phyloP scores from a whole-genome alignment of 2,888 invertebrate species.

The Ophion costatus region DNA sequence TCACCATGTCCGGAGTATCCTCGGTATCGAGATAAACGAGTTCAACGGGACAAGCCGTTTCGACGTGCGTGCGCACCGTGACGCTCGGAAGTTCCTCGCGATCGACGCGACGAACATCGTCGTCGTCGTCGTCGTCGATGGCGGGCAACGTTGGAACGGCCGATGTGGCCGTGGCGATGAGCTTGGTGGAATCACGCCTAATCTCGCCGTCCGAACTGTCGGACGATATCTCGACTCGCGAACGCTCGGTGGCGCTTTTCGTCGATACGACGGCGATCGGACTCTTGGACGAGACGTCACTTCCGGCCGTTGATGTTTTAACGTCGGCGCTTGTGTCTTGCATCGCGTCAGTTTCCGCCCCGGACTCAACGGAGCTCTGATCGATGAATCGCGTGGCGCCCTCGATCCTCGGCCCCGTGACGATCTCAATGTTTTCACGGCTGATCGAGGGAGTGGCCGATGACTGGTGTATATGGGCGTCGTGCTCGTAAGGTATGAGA shows the following conservation, averaged over 20 bases:
- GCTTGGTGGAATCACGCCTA: not conserved
- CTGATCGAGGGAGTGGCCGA: constrained; percentile 29
- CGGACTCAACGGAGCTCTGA: constrained; percentile 80
- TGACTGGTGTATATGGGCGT: constrained; percentile 60
- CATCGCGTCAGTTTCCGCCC: constrained; percentile 73
- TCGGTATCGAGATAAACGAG: constrained; percentile 69
- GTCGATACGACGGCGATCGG: constrained; percentile 47
- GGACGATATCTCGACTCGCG: constrained; percentile 65
- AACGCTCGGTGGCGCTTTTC: constrained; percentile 47
- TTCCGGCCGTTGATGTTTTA: constrained; percentile 53
- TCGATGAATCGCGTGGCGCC: constrained; percentile 79
- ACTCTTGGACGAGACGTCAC: constrained; percentile 50
- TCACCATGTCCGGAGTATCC: constrained; percentile 78
- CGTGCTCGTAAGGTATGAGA: constrained; percentile 78
- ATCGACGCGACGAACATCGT: constrained; percentile 61
- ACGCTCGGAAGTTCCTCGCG: constrained; percentile 78
- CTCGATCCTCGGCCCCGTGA: constrained; percentile 69
- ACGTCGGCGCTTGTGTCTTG: constrained; percentile 60
- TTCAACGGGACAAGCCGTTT: constrained; percentile 62
- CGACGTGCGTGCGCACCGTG: constrained; percentile 72
- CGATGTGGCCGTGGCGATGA: not conserved
- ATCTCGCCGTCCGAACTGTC: constrained; percentile 68
- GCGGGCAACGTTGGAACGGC: not conserved
- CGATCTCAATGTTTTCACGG: constrained; percentile 35
- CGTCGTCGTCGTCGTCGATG: constrained; percentile 50